These are phyloP conservation scores for Morpho helenor DNA, from an alignment of 2,888 invertebrate genomes.

Conservation along the genomic window DNA sequence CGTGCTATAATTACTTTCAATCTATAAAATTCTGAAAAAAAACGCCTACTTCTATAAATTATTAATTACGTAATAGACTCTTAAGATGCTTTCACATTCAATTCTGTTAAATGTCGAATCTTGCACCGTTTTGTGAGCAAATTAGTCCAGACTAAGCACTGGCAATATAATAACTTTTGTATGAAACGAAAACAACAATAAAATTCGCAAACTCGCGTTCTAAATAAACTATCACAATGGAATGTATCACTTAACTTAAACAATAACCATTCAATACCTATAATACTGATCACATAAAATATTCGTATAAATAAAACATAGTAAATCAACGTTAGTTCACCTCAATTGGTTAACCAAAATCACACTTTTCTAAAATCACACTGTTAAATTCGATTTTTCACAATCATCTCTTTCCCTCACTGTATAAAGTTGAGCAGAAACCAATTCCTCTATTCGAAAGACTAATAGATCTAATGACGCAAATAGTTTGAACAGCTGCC, in stretches of 20 bases:
- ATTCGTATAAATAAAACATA: constrained; percentile 8
- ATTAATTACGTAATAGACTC: too few species aligned
- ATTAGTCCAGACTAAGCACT: too few species aligned
- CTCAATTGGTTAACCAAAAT: background rate
- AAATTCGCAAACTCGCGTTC: background rate
- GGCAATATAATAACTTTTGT: too few species aligned
- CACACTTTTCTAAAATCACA: background rate
- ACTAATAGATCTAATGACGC: background rate
- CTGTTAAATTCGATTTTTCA: background rate
- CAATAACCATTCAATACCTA: constrained; percentile 19
- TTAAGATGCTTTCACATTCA: too few species aligned
- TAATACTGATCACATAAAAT: constrained; percentile 23
- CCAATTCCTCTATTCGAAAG: background rate
- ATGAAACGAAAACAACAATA: background rate
- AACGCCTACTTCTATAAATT: too few species aligned
- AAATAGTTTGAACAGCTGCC: background rate
- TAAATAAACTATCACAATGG: constrained; percentile 38
- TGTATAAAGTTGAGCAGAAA: background rate
- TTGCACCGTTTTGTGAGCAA: too few species aligned
- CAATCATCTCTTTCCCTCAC: background rate
- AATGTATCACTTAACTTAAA: constrained; percentile 38
- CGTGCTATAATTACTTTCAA: too few species aligned
- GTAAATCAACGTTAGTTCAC: background rate
- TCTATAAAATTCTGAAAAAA: too few species aligned
- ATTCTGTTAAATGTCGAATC: too few species aligned